These are phyloP conservation scores for Sinocyclocheilus maitianheensis DNA, from an alignment of 2,113 vertebrate genomes.

Conservation along the genomic window DNA sequence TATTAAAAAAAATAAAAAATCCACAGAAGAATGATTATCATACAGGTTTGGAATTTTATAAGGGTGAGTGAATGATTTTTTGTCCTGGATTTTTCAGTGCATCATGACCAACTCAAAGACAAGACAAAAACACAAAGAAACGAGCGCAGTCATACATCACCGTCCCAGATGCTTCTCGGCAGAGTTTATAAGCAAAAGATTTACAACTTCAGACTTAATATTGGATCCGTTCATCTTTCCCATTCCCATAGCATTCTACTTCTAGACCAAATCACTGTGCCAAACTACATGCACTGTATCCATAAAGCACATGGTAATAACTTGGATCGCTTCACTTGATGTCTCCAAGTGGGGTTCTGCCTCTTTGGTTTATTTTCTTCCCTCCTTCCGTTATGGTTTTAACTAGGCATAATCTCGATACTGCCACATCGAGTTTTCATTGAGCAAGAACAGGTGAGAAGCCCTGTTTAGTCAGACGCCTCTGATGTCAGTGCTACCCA, in stretches of 20 bases:
- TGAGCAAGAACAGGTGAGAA: conserved; percentile 42
- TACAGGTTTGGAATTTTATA: too few species aligned
- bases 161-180: not conserved
- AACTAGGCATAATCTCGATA: conserved; percentile 49
- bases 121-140: conserved; percentile 8
- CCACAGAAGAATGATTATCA: too few species aligned
- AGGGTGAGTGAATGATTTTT: too few species aligned
- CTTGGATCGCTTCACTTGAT: conserved; percentile 38
- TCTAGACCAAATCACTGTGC: conserved; percentile 7
- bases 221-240: not conserved
- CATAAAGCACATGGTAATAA: conserved; percentile 25
- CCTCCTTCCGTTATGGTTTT: conserved; percentile 44
- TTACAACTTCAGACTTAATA: conserved; percentile 17
- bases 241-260: conserved; percentile 16
- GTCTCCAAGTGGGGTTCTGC: conserved; percentile 35
- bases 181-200: conserved; percentile 2
- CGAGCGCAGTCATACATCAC: not conserved
- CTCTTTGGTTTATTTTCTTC: conserved; percentile 43
- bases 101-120: not conserved
- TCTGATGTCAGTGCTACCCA: conserved; percentile 57
- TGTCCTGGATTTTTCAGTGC: not conserved
- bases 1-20: too few species aligned
- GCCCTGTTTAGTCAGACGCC: conserved; percentile 18
- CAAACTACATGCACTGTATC: conserved; percentile 15
- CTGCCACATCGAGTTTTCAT: conserved; percentile 52